Conservation (phyloP, 2,888 invertebrate species). For the Nemotelus pantherinus region DNA sequence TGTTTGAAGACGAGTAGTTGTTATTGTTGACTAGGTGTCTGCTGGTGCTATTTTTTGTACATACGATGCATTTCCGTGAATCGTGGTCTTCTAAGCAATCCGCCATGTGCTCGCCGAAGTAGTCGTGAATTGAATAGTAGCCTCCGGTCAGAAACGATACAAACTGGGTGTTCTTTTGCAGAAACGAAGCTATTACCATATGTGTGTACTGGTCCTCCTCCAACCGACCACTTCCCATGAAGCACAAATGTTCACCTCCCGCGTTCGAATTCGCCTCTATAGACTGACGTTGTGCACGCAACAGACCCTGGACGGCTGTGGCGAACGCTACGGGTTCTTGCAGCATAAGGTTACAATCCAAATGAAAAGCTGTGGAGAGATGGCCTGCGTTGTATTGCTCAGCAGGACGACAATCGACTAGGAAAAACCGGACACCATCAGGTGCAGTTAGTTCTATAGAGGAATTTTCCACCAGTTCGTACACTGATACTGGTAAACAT, state of each 20-base stretch:
- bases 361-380: conserved; percentile 95
- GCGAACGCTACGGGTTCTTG: conserved; percentile 95
- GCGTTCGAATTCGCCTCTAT: conserved; percentile 87
- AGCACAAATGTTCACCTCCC: conserved; percentile 88
- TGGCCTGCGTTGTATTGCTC: conserved; percentile 98
- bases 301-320: conserved; percentile 88
- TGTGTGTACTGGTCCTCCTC: conserved; percentile 96
- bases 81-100: conserved; percentile 88
- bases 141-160: conserved; percentile 94
- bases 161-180: conserved; percentile 92
- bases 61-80: conserved; percentile 81
- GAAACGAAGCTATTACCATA: conserved; percentile 97
- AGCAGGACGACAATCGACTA: conserved; percentile 96
- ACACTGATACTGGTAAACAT: conserved; percentile 95
- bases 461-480: conserved; percentile 88
- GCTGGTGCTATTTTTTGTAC: conserved; percentile 69
- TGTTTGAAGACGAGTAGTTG: neutral
- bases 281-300: conserved; percentile 89
- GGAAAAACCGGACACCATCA: conserved; percentile 85
- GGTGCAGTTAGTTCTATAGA: conserved; percentile 72
- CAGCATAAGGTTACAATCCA: conserved; percentile 96
- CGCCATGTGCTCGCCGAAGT: conserved; percentile 82
- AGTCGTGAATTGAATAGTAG: conserved; percentile 84
- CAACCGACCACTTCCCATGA: conserved; percentile 91
- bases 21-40: conserved; percentile 21